Evolutionary conservation across 2,888 invertebrate genomes (phyloP).

Genomic region (Xylota sylvarum): DNA sequence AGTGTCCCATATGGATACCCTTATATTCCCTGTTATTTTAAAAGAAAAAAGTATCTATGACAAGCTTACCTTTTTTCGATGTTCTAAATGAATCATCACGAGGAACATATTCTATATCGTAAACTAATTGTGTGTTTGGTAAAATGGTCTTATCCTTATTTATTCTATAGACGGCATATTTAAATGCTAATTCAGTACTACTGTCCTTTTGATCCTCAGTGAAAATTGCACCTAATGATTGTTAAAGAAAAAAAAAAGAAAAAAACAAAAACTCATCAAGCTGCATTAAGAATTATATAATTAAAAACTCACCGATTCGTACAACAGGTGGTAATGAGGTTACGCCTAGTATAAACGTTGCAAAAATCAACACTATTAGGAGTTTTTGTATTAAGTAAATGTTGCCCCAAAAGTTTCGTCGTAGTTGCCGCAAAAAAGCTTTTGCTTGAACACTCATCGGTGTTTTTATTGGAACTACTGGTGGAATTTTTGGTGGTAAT

Average conservation of each 20-base stretch:
- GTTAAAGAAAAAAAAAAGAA: not conserved
- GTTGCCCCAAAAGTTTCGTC: constrained; percentile 20
- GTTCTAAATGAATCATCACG: constrained; percentile 96
- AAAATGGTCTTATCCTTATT: constrained; percentile 94
- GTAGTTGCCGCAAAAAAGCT: not conserved
- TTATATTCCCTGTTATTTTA: not conserved
- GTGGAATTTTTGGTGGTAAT: not conserved
- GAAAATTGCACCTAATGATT: constrained; percentile 93
- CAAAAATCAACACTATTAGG: constrained; percentile 62
- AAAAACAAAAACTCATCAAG: no score
- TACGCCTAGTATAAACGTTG: constrained; percentile 80
- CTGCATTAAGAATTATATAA: not conserved
- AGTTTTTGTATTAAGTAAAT: constrained; percentile 41
- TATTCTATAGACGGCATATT: constrained; percentile 96
- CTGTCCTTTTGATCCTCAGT: constrained; percentile 95
- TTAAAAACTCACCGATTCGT: constrained; percentile 86
- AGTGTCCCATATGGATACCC: no score
- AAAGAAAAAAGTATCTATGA: not conserved
- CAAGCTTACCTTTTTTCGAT: constrained; percentile 92
- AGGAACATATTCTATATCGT: constrained; percentile 96
- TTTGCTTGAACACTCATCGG: not conserved
- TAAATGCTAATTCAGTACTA: constrained; percentile 95
- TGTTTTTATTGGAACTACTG: not conserved
- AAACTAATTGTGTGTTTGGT: constrained; percentile 95
- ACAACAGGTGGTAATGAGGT: constrained; percentile 88